Evolutionary conservation across 2,113 vertebrate genomes (phyloP).

Genomic region (Nyctibius bracteatus): DNA sequence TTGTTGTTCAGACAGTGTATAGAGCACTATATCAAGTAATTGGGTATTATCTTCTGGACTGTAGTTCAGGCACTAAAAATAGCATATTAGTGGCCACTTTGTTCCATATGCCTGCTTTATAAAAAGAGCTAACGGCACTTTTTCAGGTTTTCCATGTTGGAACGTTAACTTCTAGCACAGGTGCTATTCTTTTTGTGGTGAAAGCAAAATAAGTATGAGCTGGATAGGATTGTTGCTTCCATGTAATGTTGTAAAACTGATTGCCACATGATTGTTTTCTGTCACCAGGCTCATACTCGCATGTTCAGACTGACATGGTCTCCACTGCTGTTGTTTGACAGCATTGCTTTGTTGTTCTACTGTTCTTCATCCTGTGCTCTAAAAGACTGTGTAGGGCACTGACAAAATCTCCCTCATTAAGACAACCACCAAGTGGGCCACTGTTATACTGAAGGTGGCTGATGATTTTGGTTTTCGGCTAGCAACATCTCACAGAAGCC

Average conservation of each 20-base stretch:
- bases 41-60: constrained; percentile 54
- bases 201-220: constrained; percentile 65
- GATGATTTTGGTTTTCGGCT: neutral
- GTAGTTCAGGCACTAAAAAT: constrained; percentile 51
- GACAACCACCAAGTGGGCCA: neutral
- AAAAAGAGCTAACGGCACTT: constrained; percentile 50
- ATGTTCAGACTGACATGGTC: constrained; percentile 45
- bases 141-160: constrained; percentile 63
- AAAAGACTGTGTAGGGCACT: neutral
- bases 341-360: constrained; percentile 24
- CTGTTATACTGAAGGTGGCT: neutral
- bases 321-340: constrained; percentile 30
- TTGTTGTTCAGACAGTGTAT: constrained; percentile 34
- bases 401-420: constrained; percentile 1
- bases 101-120: constrained; percentile 45
- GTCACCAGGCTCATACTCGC: constrained; percentile 3
- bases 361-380: neutral
- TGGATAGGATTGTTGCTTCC: constrained; percentile 39
- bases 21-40: constrained; percentile 40
- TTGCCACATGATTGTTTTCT: constrained; percentile 41
- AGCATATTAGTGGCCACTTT: constrained; percentile 60
- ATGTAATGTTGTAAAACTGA: constrained; percentile 30
- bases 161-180: constrained; percentile 68
- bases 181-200: constrained; percentile 61
- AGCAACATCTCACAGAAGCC: neutral